Conservation (phyloP, 1,140 invertebrate genomes). For the Drosophila eugracilis region DNA sequence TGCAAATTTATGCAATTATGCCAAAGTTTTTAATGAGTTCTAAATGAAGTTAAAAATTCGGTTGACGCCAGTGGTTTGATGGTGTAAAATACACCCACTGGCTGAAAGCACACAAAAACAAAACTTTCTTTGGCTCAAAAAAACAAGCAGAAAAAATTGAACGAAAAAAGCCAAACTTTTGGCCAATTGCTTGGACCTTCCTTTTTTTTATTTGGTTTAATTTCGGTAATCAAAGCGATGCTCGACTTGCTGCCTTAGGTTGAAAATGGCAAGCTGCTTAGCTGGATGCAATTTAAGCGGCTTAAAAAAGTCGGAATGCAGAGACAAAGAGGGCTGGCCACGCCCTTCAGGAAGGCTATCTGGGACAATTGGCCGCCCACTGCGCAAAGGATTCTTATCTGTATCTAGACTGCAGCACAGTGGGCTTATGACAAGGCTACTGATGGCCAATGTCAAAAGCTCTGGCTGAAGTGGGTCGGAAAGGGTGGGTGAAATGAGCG, state of each 20-base stretch:
- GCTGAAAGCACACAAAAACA: conserved; percentile 34
- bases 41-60: conserved; percentile 81
- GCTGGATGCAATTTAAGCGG: conserved; percentile 41
- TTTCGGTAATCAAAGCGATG: conserved; percentile 44
- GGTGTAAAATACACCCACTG: conserved; percentile 68
- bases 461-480: conserved; percentile 12
- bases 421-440: conserved; percentile 45
- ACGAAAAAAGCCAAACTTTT: conserved; percentile 35
- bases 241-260: conserved; percentile 12
- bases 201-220: conserved; percentile 17
- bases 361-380: conserved; percentile 30
- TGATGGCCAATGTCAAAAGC: conserved; percentile 44
- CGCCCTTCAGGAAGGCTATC: conserved; percentile 5
- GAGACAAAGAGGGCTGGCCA: neutral
- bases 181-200: conserved; percentile 48
- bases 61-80: conserved; percentile 69
- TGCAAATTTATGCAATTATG: conserved; percentile 83
- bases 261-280: conserved; percentile 19
- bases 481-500: neutral
- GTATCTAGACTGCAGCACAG: conserved; percentile 42
- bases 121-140: conserved; percentile 56
- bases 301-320: conserved; percentile 12
- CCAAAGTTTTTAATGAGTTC: conserved; percentile 82
- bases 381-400: conserved; percentile 50
- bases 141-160: conserved; percentile 10